A percentile compares a stretch with the other conserved stretches of the same genome.
These are phyloP conservation scores for Steinernema khuongi DNA, from an alignment of 1,140 invertebrate genomes.

Conservation along the genomic window DNA sequence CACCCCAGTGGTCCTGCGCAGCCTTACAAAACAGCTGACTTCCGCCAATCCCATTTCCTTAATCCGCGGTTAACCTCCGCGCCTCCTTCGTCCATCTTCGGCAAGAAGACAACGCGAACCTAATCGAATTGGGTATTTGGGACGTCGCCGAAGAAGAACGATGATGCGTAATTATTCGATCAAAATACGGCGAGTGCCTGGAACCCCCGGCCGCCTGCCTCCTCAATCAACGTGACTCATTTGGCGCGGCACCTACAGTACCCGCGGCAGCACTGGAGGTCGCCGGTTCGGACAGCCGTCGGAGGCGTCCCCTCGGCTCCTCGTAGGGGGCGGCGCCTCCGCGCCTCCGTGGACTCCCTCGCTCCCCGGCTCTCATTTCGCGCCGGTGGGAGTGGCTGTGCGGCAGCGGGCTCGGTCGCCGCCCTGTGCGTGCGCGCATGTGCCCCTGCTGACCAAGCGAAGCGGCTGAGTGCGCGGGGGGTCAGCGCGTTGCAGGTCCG, in stretches of 20 bases:
- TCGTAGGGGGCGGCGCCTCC: too few species aligned
- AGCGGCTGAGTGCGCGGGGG: too few species aligned
- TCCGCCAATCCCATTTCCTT: background rate
- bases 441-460: too few species aligned
- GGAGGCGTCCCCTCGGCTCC: too few species aligned
- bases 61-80: slow-evolving; percentile 13
- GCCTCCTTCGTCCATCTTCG: slow-evolving; percentile 3
- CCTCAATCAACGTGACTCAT: background rate
- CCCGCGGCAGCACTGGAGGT: background rate
- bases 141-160: background rate
- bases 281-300: background rate
- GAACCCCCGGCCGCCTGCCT: background rate
- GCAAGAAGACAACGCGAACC: background rate
- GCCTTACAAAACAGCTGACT: too few species aligned
- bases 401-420: background rate
- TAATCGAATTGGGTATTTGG: slow-evolving; percentile 17
- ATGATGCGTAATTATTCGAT: slow-evolving; percentile 10
- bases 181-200: background rate
- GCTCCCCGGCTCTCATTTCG: background rate
- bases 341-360: background rate
- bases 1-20: too few species aligned
- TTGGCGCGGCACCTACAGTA: background rate
- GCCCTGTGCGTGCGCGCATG: background rate
- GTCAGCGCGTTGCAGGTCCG: too few species aligned
- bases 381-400: slow-evolving; percentile 4